Percentiles rank a stretch among this genome's conserved stretches.
Evolutionary conservation across 2,888 invertebrate genomes (phyloP).

Genomic region (Aquatica leii): DNA sequence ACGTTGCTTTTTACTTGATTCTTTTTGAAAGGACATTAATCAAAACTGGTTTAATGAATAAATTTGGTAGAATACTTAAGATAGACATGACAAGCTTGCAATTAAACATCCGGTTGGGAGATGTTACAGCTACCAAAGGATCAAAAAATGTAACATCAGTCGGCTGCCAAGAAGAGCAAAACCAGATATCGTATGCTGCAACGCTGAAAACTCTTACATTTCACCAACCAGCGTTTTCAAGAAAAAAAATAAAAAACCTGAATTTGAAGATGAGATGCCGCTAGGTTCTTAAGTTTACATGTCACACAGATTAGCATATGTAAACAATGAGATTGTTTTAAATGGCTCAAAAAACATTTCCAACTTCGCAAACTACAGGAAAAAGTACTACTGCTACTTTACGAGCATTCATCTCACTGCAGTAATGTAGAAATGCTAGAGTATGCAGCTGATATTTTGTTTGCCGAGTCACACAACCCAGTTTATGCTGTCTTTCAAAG

Average conservation of each 20-base stretch:
- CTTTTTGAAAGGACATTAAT: slow-evolving; percentile 26
- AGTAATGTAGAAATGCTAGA: slow-evolving; percentile 37
- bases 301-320: slow-evolving; percentile 41
- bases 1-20: slow-evolving; percentile 18
- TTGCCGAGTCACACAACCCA: slow-evolving; percentile 39
- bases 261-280: slow-evolving; percentile 40
- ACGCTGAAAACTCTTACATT: slow-evolving; percentile 49
- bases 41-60: slow-evolving; percentile 23
- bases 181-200: slow-evolving; percentile 49
- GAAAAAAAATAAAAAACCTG: slow-evolving; percentile 40
- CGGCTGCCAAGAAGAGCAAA: slow-evolving; percentile 43
- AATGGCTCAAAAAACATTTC: slow-evolving; percentile 46
- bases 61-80: slow-evolving; percentile 29
- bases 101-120: slow-evolving; percentile 48
- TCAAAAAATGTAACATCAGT: slow-evolving; percentile 39
- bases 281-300: slow-evolving; percentile 40
- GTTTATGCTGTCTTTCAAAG: slow-evolving; percentile 34
- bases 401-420: slow-evolving; percentile 41
- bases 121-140: slow-evolving; percentile 46
- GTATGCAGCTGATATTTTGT: slow-evolving; percentile 32
- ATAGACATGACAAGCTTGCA: slow-evolving; percentile 23
- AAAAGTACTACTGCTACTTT: slow-evolving; percentile 36
- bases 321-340: slow-evolving; percentile 43
- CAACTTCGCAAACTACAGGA: slow-evolving; percentile 34
- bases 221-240: slow-evolving; percentile 46